A percentile compares a stretch with the other conserved stretches of the same genome.
Conservation (phyloP, 2,113 vertebrate species). For the Coptodon bakossiorum region DNA sequence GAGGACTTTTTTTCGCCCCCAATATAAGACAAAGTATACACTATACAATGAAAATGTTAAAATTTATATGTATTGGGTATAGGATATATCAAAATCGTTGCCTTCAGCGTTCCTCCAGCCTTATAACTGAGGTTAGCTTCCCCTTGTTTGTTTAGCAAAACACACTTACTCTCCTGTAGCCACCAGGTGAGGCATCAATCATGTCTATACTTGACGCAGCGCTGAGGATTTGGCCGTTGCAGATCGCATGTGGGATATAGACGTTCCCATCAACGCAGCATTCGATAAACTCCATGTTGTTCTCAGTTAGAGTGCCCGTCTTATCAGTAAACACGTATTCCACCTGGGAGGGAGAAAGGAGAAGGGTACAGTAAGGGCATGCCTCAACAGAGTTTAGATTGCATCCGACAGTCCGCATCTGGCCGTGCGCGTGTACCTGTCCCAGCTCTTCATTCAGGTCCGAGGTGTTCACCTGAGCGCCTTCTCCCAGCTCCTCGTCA, state of each 20-base stretch:
- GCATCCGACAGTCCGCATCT: background rate
- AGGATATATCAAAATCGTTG: background rate
- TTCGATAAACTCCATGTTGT: slow-evolving; percentile 98
- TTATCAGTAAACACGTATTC: slow-evolving; percentile 98
- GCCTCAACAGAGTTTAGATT: background rate
- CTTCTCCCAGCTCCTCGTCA: slow-evolving; percentile 86
- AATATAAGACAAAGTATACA: background rate
- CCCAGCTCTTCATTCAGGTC: slow-evolving; percentile 97
- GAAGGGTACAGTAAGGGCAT: background rate
- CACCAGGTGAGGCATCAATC: slow-evolving; percentile 91
- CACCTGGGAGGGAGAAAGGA: slow-evolving; percentile 71
- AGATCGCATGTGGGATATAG: slow-evolving; percentile 87
- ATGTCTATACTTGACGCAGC: slow-evolving; percentile 87
- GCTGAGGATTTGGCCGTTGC: slow-evolving; percentile 90
- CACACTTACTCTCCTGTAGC: slow-evolving; percentile 79
- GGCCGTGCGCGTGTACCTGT: slow-evolving; percentile 73
- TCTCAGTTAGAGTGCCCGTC: slow-evolving; percentile 95
- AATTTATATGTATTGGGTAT: background rate
- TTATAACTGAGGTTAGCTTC: background rate
- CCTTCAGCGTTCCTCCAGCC: background rate
- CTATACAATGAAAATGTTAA: background rate
- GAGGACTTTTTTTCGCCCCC: background rate
- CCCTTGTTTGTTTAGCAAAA: background rate
- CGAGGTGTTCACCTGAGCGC: slow-evolving; percentile 94
- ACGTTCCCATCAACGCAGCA: slow-evolving; percentile 95